Percentiles rank a stretch among this genome's conserved stretches.
Conservation (phyloP, 2,888 invertebrate species). For the Hirtodrosophila trivittata region DNA sequence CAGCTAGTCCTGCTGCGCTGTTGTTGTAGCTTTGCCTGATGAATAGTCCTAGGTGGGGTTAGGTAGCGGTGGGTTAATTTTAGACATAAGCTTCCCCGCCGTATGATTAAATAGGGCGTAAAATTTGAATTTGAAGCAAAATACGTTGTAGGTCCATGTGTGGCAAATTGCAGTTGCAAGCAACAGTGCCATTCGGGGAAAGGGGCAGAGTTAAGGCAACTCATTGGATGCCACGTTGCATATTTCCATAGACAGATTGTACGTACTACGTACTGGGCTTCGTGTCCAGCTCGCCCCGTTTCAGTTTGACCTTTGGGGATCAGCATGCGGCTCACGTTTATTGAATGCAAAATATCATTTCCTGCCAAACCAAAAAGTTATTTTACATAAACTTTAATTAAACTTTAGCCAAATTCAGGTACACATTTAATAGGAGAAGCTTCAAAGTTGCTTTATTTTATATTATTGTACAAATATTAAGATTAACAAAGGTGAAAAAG, state of each 20-base stretch:
- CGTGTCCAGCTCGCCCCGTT: slow-evolving; percentile 35
- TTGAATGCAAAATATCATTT: slow-evolving; percentile 33
- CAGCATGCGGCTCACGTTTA: slow-evolving; percentile 37
- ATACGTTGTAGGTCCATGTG: slow-evolving; percentile 42
- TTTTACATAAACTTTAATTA: slow-evolving; percentile 28
- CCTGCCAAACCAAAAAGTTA: slow-evolving; percentile 26
- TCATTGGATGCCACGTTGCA: slow-evolving; percentile 33
- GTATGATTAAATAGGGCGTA: slow-evolving; percentile 52
- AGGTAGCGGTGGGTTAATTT: not conserved
- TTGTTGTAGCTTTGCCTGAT: slow-evolving; percentile 3
- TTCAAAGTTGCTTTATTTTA: too few species aligned
- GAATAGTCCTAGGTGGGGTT: too few species aligned
- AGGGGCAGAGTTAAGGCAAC: slow-evolving; percentile 28
- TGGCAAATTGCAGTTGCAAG: slow-evolving; percentile 23
- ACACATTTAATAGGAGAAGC: too few species aligned
- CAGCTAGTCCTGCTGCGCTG: too few species aligned
- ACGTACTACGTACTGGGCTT: slow-evolving; percentile 5
- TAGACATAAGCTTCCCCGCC: slow-evolving; percentile 1
- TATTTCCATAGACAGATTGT: slow-evolving; percentile 11
- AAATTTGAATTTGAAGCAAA: slow-evolving; percentile 55
- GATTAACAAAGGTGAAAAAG: too few species aligned
- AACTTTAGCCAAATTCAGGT: slow-evolving; percentile 1
- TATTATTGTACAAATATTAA: too few species aligned
- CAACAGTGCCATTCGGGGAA: too few species aligned
- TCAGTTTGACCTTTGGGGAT: slow-evolving; percentile 29